Base-by-base conservation (phyloP, 2,888 invertebrate genomes). In the Xestia xanthographa region DNA sequence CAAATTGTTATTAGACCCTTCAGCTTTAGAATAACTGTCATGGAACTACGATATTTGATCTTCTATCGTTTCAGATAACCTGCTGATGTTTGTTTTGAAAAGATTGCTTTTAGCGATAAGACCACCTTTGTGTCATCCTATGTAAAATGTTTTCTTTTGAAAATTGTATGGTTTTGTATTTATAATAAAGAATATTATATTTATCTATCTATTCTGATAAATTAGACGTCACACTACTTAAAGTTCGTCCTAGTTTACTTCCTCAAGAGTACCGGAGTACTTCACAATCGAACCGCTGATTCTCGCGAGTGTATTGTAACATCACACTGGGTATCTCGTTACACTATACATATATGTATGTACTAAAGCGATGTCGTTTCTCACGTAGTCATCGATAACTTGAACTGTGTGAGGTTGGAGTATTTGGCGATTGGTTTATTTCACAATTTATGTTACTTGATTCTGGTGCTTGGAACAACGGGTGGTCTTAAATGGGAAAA, bases 371-470 rank as follows among this genome's bases (percentile, higher is more conserved):
- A 58, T 60, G 66, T 53, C 12, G 22, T 34, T 86, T 86, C 86
- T 62, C 85, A 86, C 83, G 70, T 71, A 63, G 45, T 66, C 79
- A 73, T 80, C 82, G 66, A 76, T 80, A 73, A 73, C 67, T 79
- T 63, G 56, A 53, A 66, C 29, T 34, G 53, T 60, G 50, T 20
- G 58, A 53, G 43, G n/a, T 14, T 9, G 8, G 50, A 29, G 48
- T 56, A 26, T 53, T 66, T 48, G 22, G 53, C 2, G n/a, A 67
- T 48, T 43, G 69, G 66, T n/a, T n/a, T 43, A 26, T 8, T 34
- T 62, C 38, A 9, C 17, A 29, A 22, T 26, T n/a, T n/a, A 53
- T n/a, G 17, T 14, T 9, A 65, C 9, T 8, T 71, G 14, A 58
- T 50, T 43, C 34, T 48, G 45, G 5, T 70, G 22, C 6, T 58